A percentile compares a stretch with the other conserved stretches of the same genome.
Conservation (phyloP, 2,113 vertebrate genomes). For the Eulemur macaco region DNA sequence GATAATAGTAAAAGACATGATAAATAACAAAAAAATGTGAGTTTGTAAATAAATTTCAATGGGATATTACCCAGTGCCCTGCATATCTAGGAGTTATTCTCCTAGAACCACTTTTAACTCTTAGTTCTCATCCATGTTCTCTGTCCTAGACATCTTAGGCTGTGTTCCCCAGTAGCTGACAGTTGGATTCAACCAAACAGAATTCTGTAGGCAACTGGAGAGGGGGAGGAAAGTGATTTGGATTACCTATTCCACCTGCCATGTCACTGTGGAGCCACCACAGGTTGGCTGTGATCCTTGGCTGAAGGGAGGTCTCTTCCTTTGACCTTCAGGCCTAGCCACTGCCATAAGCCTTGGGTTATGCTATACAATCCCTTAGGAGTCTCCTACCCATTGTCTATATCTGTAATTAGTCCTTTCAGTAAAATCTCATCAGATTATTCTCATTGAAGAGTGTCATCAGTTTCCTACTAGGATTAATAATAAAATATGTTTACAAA, state of each 20-base stretch:
- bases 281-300: neutral
- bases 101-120: neutral
- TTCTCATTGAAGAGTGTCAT: neutral
- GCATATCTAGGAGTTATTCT: neutral
- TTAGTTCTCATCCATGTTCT: neutral
- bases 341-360: neutral
- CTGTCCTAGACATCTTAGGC: neutral
- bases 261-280: neutral
- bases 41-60: neutral
- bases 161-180: neutral
- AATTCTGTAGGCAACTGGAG: neutral
- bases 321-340: neutral
- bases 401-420: neutral
- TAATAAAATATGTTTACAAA: neutral
- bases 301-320: neutral
- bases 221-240: neutral
- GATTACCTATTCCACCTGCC: no score
- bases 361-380: neutral
- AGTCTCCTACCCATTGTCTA: neutral
- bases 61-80: neutral
- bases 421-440: neutral
- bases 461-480: neutral
- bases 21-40: neutral
- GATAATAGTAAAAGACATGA: neutral
- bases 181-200: neutral